phyloP scores from a whole-genome alignment of 2,888 invertebrate species.

The Stegophylla sp. region DNA sequence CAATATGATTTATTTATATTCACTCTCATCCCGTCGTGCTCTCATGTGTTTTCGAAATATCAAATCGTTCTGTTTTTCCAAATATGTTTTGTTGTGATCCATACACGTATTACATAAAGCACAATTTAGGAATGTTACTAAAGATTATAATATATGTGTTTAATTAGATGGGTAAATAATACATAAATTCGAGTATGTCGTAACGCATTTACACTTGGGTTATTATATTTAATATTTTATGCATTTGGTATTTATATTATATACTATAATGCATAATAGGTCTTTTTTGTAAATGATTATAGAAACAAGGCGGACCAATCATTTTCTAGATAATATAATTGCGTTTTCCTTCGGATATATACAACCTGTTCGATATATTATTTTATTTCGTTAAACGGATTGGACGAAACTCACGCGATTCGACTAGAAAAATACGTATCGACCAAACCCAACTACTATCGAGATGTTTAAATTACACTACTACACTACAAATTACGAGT shows the following conservation, averaged over 20 bases:
- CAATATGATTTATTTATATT: too few species aligned
- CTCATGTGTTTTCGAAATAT: too few species aligned
- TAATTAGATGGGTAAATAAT: background rate
- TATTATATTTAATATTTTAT: too few species aligned
- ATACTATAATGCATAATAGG: background rate
- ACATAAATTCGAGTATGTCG: background rate
- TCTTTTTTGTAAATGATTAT: background rate
- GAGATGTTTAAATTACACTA: background rate
- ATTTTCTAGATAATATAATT: slow-evolving; percentile 12
- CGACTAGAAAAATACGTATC: background rate
- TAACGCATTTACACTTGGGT: background rate
- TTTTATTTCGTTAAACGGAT: background rate
- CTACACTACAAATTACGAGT: background rate
- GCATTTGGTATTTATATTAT: too few species aligned
- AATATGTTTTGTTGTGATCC: too few species aligned
- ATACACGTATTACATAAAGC: background rate
- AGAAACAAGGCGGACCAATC: slow-evolving; percentile 24
- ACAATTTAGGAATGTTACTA: background rate
- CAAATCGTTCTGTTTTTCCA: too few species aligned
- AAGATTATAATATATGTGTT: background rate
- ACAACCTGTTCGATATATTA: slow-evolving; percentile 32
- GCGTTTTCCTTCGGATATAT: background rate
- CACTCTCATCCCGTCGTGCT: too few species aligned
- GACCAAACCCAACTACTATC: background rate
- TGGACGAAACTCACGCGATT: slow-evolving; percentile 33